Conservation (phyloP, 37 sponge, comb jelly and placozoan species). For the Axinella damicornis region DNA sequence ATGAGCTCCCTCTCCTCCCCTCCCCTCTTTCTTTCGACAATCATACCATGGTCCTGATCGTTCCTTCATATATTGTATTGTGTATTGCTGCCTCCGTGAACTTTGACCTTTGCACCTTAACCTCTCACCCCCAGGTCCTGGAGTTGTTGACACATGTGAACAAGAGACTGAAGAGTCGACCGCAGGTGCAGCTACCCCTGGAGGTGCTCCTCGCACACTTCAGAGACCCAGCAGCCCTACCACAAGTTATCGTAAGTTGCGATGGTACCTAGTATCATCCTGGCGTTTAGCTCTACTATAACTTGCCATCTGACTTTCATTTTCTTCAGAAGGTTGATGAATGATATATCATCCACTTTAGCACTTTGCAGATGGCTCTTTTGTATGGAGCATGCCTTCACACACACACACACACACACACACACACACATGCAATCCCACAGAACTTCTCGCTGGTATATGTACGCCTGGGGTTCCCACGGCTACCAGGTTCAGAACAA, state of each 20-base stretch:
- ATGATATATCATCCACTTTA: background rate
- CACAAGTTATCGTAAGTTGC: slow-evolving; percentile 34
- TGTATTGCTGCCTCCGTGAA: too few relatives aligned
- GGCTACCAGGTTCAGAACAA: slow-evolving; percentile 43
- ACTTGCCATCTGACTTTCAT: too few relatives aligned
- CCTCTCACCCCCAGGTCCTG: slow-evolving; percentile 40
- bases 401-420: too few relatives aligned
- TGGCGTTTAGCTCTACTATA: too few relatives aligned
- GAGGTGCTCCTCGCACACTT: slow-evolving; percentile 42
- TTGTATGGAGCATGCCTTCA: background rate
- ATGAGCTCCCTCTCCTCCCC: too few relatives aligned
- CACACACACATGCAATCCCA: background rate
- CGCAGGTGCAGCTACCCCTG: slow-evolving; percentile 48
- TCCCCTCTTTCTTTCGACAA: too few relatives aligned
- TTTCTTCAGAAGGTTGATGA: too few relatives aligned
- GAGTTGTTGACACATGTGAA: slow-evolving; percentile 70
- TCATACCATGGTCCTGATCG: too few relatives aligned
- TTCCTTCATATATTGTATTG: too few relatives aligned
- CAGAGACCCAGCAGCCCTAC: slow-evolving; percentile 14
- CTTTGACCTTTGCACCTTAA: too few relatives aligned
- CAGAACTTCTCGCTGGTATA: slow-evolving; percentile 73
- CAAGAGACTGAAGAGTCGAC: slow-evolving; percentile 61
- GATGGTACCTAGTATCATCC: too few relatives aligned
- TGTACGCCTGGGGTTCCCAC: slow-evolving; percentile 52
- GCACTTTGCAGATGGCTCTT: background rate